Base-by-base conservation (phyloP, 2,888 invertebrate species). In the Argyresthia goedartella region DNA sequence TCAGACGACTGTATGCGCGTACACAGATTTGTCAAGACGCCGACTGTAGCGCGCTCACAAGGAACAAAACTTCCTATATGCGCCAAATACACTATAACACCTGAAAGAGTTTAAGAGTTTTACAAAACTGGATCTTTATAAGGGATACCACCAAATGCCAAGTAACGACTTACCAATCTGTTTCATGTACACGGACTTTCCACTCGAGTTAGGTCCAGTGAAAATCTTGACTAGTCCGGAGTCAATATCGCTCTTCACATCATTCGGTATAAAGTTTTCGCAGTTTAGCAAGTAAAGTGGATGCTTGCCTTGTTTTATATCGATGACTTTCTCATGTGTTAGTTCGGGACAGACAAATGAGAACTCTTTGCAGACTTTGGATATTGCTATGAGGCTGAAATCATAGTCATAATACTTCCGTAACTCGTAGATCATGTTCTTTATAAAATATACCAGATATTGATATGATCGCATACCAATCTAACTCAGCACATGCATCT, bases 1-100 rank as follows among this genome's bases (percentile, higher is more conserved):
- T 97, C 96, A 0, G 90, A 82, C 8, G 91, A 89, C 58, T 92
- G 91, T 56, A 96, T 90, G 53, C 95, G 88, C 0, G 94, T 91
- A 73, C 92, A 90, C 42, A 98, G 92, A 63, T 91, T 89, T 57
- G 92, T 90, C 33, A 95, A 73, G 1, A 92, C 66, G 11, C 93
- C 92, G 13, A 98, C 89, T 0, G 85, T 88, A 0, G 95, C 95
- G 0, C 74, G 71, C 54, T 89, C 88, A 0, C 96, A 97, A 0
- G 98, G 97, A 8, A 98, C 94, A 78, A 91, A 97, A 63, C 94
- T 93, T 25, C 98, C 98, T 54, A 97, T 89, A 68, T 97, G 96
- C 0, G 96, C 93, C 84, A 98, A 84, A 74, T 92, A 96, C 1
- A 92, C 91, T 59, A 96, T 91, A 51, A 96, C 69, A 13, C 93